Evolutionary conservation across 2,797 vertebrate genomes (phyloP), one percentile per base, ranked within the genome.

Genomic region (Sciurus carolinensis): DNA sequence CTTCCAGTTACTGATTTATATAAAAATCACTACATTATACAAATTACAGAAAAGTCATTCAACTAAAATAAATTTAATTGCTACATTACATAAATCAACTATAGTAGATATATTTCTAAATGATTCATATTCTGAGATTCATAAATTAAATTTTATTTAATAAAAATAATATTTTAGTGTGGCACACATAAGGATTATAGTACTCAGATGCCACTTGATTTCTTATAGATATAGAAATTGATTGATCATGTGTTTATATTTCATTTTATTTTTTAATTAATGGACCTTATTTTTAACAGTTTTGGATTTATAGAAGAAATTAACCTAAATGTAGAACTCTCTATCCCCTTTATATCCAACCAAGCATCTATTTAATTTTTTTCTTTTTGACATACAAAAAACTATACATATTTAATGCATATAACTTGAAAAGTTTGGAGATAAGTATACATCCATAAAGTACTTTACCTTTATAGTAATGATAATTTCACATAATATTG

Each of bases 381-480:
- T 62, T 62, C 8, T 26, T 62, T 26, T 39, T 69, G 22, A 36
- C 11, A 64, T 36, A 28, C 22, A 62, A 64, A 71, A 64, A 66
- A 22, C 13, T 26, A 7, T 42, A 12, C 18, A 30, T 62, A 57
- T 47, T 75, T 52, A 24, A 30, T n/a, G 12, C 62, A 67, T 26
- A 42, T 50, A 52, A 36, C 17, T 42, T 59, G 8, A 69, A 22
- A 9, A 10, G 7, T 66, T 92, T 42, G 0, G 18, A 62, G 22
- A 67, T 62, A 77, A 44, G 17, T 62, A 64, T 28, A 44, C 3
- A 64, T 22, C 17, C 1, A 3, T 83, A 64, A 77, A 71, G 15
- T 22, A 83, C 83, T 95, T 96, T 83, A 91, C 75, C 54, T 66
- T 82, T 15, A 83, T 80, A 52, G 64, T 94, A 97, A 71, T 69